These are phyloP conservation scores for Drosophila subquinaria DNA, from an alignment of 2,888 invertebrate species.

Conservation along the genomic window DNA sequence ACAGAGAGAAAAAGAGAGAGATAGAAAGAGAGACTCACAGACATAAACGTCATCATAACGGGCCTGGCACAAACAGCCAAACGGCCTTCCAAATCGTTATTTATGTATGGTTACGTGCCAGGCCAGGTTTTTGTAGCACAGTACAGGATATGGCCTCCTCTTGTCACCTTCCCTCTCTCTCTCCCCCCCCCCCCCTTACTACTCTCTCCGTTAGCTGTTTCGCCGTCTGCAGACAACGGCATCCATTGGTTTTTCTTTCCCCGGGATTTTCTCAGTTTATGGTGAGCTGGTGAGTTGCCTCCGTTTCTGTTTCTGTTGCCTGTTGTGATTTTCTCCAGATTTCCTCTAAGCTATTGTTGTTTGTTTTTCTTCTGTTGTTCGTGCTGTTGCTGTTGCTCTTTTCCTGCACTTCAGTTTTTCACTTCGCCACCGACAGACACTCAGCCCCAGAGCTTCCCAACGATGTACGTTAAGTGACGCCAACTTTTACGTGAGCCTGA, in stretches of 20 bases:
- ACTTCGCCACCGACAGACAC: conserved; percentile 17
- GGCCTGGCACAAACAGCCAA: conserved; percentile 57
- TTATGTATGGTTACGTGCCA: conserved; percentile 76
- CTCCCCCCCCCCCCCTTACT: neutral
- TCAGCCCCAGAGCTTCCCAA: neutral
- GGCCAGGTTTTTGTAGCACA: conserved; percentile 52
- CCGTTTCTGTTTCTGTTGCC: conserved; percentile 28
- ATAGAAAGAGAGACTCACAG: neutral
- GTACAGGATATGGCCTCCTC: conserved; percentile 12
- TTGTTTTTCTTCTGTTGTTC: conserved; percentile 32
- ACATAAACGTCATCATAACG: conserved; percentile 80
- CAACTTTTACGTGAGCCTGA: conserved; percentile 81
- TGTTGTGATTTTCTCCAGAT: conserved; percentile 66
- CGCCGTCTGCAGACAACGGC: conserved; percentile 73
- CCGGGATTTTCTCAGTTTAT: conserved; percentile 51
- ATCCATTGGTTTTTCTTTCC: conserved; percentile 35
- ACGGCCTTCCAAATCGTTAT: conserved; percentile 77
- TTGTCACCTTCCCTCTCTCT: conserved; percentile 4
- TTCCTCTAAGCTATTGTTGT: conserved; percentile 60
- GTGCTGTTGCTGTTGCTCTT: conserved; percentile 36
- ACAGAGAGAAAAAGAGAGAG: conserved; percentile 1
- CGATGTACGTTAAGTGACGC: conserved; percentile 69
- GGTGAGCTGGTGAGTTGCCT: conserved; percentile 18
- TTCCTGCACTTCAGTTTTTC: conserved; percentile 56
- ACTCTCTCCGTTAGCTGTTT: conserved; percentile 17